Conservation (phyloP, 2,797 vertebrate species). For the Rachycentron canadum region DNA sequence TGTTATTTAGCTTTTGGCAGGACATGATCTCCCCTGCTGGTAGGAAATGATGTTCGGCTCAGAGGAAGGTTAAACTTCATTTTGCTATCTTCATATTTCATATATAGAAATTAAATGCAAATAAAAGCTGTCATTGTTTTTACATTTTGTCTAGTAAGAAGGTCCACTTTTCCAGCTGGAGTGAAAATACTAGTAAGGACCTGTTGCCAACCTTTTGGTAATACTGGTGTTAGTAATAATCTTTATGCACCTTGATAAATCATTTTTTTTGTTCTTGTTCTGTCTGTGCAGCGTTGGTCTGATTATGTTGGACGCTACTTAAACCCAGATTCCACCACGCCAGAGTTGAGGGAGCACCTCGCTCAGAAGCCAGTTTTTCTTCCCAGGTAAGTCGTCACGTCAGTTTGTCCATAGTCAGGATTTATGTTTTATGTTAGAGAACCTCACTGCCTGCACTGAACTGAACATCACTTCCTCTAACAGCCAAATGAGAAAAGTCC, state of each 20-base stretch:
- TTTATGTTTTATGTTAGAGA: background rate
- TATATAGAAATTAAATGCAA: conserved; percentile 25
- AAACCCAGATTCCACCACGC: conserved; percentile 95
- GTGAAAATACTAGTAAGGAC: conserved; percentile 50
- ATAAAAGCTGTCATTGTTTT: conserved; percentile 42
- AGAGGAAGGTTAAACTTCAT: background rate
- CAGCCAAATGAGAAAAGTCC: conserved; percentile 2
- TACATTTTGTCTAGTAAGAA: conserved; percentile 43
- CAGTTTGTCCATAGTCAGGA: background rate
- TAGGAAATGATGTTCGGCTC: background rate
- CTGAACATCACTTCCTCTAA: background rate
- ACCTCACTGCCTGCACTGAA: background rate
- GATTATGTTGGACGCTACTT: conserved; percentile 97
- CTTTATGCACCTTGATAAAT: background rate
- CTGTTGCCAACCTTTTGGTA: conserved; percentile 37
- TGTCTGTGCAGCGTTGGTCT: conserved; percentile 91
- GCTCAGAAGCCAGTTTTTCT: conserved; percentile 99
- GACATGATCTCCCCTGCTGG: background rate
- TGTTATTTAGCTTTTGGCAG: background rate
- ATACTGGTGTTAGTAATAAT: conserved; percentile 16
- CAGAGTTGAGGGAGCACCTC: conserved; percentile 96
- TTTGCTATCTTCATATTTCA: conserved; percentile 7
- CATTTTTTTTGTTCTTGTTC: conserved; percentile 21
- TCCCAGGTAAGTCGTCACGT: conserved; percentile 87
- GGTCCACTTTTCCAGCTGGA: conserved; percentile 43